phyloP scores from a whole-genome alignment of 2,113 vertebrate genomes.

The Donacobius atricapilla region DNA sequence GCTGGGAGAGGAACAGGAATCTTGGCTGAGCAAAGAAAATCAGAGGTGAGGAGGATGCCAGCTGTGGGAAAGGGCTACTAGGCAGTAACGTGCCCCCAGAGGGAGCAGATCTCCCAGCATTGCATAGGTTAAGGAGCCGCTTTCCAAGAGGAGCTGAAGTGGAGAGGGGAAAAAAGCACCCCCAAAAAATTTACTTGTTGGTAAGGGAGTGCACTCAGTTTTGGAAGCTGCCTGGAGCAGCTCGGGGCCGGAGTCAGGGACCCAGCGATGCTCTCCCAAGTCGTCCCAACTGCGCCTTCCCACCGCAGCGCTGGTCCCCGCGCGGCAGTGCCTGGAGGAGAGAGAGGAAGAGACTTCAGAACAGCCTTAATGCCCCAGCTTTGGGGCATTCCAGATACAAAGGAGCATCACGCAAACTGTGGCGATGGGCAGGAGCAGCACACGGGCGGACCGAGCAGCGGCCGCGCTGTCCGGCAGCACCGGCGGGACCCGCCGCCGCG shows the following conservation, averaged over 20 bases:
- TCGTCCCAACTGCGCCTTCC: accelerated
- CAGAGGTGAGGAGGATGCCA: background rate
- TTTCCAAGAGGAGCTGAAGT: background rate
- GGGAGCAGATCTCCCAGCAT: background rate
- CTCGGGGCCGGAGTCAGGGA: background rate
- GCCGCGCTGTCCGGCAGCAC: too few relatives aligned
- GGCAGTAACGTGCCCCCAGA: background rate
- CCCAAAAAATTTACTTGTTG: background rate
- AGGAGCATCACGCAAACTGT: background rate
- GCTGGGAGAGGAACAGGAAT: background rate
- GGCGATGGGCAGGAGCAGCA: background rate
- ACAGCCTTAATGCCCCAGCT: background rate
- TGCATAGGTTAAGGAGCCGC: background rate
- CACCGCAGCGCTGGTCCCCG: background rate
- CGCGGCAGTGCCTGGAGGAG: accelerated
- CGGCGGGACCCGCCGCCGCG: too few relatives aligned
- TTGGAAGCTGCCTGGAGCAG: background rate
- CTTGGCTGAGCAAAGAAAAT: background rate
- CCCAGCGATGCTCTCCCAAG: background rate
- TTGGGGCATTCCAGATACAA: background rate
- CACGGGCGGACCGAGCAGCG: background rate
- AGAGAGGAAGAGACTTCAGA: background rate
- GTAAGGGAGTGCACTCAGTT: background rate
- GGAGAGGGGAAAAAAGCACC: too few relatives aligned
- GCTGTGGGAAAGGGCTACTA: background rate